These are phyloP conservation scores for Ernsta delagoae DNA, from an alignment of 2,888 invertebrate genomes.

Conservation along the genomic window DNA sequence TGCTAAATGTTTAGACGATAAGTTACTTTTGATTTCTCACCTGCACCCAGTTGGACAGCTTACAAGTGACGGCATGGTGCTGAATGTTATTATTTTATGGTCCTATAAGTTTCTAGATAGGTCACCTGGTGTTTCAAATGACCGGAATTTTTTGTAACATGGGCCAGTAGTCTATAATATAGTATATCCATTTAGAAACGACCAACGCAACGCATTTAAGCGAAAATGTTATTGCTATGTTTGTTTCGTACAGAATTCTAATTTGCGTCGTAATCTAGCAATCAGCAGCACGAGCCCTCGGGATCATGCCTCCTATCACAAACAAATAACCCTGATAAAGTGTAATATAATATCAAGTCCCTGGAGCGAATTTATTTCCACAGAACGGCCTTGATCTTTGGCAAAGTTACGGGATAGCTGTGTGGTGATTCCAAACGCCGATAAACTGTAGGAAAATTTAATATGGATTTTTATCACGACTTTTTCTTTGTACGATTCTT, in stretches of 20 bases:
- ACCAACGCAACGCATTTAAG: not conserved
- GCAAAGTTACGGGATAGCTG: conserved; percentile 17
- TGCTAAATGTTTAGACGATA: too few species aligned
- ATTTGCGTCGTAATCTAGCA: conserved; percentile 43
- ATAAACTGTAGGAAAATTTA: not conserved
- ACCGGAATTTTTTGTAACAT: too few species aligned
- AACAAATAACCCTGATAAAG: conserved; percentile 36
- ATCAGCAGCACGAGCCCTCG: conserved; percentile 40
- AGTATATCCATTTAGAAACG: not conserved
- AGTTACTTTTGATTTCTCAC: too few species aligned
- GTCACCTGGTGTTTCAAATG: too few species aligned
- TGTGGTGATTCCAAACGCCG: not conserved
- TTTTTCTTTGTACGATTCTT: not conserved
- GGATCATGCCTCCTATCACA: conserved; percentile 32
- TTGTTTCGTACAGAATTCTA: conserved; percentile 7
- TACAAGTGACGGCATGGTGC: too few species aligned
- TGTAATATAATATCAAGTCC: conserved; percentile 42
- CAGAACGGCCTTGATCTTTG: conserved; percentile 56
- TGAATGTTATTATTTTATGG: too few species aligned
- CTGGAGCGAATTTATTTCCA: conserved; percentile 50
- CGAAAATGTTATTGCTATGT: conserved; percentile 1
- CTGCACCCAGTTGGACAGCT: too few species aligned
- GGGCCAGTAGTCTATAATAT: too few species aligned
- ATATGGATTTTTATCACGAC: not conserved
- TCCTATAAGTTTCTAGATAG: too few species aligned